Conservation (phyloP, 2,888 invertebrate species). For the Pterostichus madidus region DNA sequence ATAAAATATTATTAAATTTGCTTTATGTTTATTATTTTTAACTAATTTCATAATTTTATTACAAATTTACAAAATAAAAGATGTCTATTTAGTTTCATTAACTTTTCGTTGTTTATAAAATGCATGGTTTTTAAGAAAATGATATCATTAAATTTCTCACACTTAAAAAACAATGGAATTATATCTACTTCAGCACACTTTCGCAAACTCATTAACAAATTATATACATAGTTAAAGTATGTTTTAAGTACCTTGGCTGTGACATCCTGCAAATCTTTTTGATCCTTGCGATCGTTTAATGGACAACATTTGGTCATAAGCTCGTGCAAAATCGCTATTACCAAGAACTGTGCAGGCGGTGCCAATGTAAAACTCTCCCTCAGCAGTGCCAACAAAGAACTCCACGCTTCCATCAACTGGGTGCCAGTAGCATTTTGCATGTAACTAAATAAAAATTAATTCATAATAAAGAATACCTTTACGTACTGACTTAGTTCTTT, state of each 20-base stretch:
- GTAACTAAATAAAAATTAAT: conserved; percentile 75
- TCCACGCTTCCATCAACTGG: conserved; percentile 89
- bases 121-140: too few species aligned
- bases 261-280: conserved; percentile 88
- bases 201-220: background rate
- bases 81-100: too few species aligned
- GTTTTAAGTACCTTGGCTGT: conserved; percentile 80
- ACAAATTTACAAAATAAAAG: too few species aligned
- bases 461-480: background rate
- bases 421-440: conserved; percentile 84
- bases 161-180: background rate
- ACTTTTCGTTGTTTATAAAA: too few species aligned
- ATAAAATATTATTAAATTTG: background rate
- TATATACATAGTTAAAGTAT: conserved; percentile 51
- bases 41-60: too few species aligned
- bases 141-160: background rate
- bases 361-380: conserved; percentile 86
- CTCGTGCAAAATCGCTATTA: conserved; percentile 89
- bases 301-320: conserved; percentile 89
- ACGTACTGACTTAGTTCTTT: too few species aligned
- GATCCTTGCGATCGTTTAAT: conserved; percentile 87
- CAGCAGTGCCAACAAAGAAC: conserved; percentile 85
- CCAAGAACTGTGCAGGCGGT: conserved; percentile 88
- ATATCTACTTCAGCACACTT: too few species aligned
- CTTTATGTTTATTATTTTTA: conserved; percentile 40